Evolutionary conservation across 2,888 invertebrate genomes (phyloP).

Genomic region (Nomada fabriciana): DNA sequence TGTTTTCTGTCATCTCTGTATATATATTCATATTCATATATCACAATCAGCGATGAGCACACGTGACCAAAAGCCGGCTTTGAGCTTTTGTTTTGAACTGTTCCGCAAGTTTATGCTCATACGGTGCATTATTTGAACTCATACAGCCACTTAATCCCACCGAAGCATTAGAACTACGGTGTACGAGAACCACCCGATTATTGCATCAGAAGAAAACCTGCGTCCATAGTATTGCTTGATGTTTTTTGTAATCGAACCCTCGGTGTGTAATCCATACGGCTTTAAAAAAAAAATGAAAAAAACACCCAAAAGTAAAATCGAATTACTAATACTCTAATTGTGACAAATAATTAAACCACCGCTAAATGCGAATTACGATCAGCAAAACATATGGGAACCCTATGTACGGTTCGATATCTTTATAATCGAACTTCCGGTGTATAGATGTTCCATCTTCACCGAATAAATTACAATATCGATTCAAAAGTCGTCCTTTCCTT

Average conservation of each 20-base stretch:
- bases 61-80: slow-evolving; percentile 30
- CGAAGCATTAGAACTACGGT: slow-evolving; percentile 58
- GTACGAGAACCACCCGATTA: slow-evolving; percentile 37
- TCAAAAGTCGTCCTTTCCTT: too few species aligned
- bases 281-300: neutral
- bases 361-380: too few species aligned
- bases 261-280: neutral
- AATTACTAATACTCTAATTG: too few species aligned
- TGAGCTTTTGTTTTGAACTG: slow-evolving; percentile 46
- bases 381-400: too few species aligned
- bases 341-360: too few species aligned
- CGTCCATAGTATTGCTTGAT: slow-evolving; percentile 35
- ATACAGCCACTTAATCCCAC: slow-evolving; percentile 50
- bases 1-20: neutral
- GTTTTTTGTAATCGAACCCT: slow-evolving; percentile 14
- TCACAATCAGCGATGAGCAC: slow-evolving; percentile 23
- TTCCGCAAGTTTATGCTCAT: slow-evolving; percentile 41
- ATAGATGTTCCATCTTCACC: slow-evolving; percentile 1
- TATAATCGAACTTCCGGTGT: neutral
- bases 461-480: too few species aligned
- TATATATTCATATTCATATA: slow-evolving; percentile 4
- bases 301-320: neutral
- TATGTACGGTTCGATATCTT: too few species aligned
- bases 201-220: slow-evolving; percentile 54
- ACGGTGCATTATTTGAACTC: slow-evolving; percentile 38